Base-by-base conservation (phyloP, 2,797 vertebrate genomes). In the Periparus ater region DNA sequence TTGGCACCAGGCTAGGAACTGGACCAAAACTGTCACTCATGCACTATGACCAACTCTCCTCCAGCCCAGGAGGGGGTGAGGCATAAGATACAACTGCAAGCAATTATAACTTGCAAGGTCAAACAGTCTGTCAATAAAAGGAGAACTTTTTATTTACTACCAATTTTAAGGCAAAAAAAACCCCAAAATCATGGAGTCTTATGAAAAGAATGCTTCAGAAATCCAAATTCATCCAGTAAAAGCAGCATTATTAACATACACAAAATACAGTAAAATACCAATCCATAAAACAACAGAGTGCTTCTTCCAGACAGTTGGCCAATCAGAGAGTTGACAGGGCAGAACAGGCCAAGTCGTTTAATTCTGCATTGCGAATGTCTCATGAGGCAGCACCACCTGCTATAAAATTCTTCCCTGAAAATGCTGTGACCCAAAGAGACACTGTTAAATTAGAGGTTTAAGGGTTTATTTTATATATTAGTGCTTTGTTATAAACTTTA, bases 311-410 rank as follows among this genome's bases (percentile, higher is more conserved):
- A 91, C 91, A 94, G 88, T 66, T 92, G 80, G 95, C 92, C 85
- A 94, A 72, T 94, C 92, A 91, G 85, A 55, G 95, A 92, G 76
- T 80, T 95, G 95, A 94, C 91, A 93, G 82, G 82, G 94, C 89
- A 93, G 81, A 96, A 95, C 96, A 92, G 85, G 87, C 92, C 92
- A 76, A 89, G 85, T 78, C 66, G 17, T 93, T 89, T 88, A 86
- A 93, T 94, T 93, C 89, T 93, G 89, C 80, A 79, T 42, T 81
- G 70, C 0, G 0, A 91, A 88, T 38, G 85, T 86, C 91, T 94
- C 94, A 81, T 55, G 89, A 94, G 89, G 88, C 83, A 84, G 61
- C 85, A 90, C 85, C 91, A 97, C 94, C 94, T 94, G 94, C 95
- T 90, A 78, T 86, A 92, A 96, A 96, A 96, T 88, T 82, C 83